These are phyloP conservation scores for Elanoides forficatus DNA, from an alignment of 2,113 vertebrate species.

Conservation along the genomic window DNA sequence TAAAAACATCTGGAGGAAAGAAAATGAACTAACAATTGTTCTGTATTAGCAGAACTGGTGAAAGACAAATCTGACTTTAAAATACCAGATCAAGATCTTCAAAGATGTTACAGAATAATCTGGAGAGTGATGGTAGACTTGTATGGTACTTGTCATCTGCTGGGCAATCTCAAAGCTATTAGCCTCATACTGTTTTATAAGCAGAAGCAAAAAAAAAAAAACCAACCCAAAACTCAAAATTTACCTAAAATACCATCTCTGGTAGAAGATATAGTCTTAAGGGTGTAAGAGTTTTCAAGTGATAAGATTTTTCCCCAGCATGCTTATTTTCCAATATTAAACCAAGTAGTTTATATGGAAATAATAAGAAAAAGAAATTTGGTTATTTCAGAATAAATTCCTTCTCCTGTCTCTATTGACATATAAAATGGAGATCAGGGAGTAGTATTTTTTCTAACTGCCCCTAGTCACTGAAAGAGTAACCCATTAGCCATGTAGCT, in stretches of 20 bases:
- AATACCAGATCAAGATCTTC: neutral
- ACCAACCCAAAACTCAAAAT: fast-evolving
- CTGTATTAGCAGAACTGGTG: neutral
- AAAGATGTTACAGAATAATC: neutral
- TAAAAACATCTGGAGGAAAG: neutral
- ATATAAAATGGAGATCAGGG: conserved; percentile 29
- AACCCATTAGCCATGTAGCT: conserved; percentile 52
- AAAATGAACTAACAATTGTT: neutral
- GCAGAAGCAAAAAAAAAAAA: neutral
- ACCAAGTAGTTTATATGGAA: conserved; percentile 4
- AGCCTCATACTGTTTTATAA: neutral
- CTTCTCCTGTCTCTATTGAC: conserved; percentile 26
- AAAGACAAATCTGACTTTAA: neutral
- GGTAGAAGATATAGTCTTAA: neutral
- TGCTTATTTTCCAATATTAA: conserved; percentile 37
- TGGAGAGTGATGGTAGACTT: neutral
- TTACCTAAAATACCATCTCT: neutral
- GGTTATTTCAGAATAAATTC: conserved; percentile 56
- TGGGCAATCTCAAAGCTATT: neutral
- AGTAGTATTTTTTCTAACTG: conserved; percentile 50
- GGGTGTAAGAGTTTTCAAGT: neutral
- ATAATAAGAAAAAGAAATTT: conserved; percentile 37
- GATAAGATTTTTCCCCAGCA: neutral
- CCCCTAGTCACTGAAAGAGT: conserved; percentile 40
- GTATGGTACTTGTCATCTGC: neutral